These are phyloP conservation scores for Tenualosa ilisha DNA, from an alignment of 2,797 vertebrate species.

Conservation along the genomic window DNA sequence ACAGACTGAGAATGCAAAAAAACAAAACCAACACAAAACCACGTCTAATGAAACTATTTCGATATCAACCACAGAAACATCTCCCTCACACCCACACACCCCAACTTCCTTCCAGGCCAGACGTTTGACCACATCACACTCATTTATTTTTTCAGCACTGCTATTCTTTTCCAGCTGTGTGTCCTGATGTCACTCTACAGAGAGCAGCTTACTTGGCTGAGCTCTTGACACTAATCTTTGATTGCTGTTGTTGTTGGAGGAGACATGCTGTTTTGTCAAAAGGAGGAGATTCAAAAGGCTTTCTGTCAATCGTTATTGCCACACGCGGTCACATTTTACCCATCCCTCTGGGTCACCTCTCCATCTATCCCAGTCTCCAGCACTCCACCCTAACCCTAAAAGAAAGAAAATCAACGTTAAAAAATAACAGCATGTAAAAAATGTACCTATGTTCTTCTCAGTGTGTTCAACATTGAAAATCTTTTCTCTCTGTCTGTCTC, in stretches of 20 bases:
- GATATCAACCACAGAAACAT: neutral
- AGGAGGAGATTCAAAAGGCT: neutral
- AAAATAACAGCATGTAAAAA: conserved; percentile 71
- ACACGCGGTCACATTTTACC: neutral
- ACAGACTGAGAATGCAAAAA: conserved; percentile 11
- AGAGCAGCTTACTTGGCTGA: neutral
- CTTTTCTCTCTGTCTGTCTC: conserved; percentile 41
- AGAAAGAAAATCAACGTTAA: conserved; percentile 42
- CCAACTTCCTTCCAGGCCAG: neutral
- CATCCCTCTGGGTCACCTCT: neutral
- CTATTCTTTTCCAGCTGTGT: neutral
- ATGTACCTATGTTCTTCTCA: conserved; percentile 67
- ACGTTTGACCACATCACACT: neutral
- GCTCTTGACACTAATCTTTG: neutral
- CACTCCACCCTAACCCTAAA: conserved; percentile 32
- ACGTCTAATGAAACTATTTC: neutral
- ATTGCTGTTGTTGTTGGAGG: conserved; percentile 10
- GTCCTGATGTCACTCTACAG: neutral
- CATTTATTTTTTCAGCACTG: neutral
- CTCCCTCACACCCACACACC: neutral
- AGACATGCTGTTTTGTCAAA: neutral
- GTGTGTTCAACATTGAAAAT: conserved; percentile 68
- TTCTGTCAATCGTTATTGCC: neutral
- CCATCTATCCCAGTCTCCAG: neutral
- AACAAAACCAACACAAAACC: neutral